Evolutionary conservation across 2,888 invertebrate species (phyloP).

Genomic region (Dolichomitus sp.): DNA sequence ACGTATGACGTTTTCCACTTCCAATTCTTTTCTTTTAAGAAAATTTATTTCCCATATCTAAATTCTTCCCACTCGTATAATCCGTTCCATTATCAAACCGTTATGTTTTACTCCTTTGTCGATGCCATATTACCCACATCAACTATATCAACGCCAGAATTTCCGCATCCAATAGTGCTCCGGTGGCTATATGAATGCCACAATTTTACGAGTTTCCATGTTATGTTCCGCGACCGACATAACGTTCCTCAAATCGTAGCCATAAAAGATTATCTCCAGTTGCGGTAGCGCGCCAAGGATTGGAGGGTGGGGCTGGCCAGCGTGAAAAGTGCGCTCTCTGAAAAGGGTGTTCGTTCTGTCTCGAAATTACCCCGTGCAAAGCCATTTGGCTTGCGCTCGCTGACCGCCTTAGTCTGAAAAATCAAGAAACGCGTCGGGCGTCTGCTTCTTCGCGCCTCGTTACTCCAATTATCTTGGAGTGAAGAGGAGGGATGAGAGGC

Average conservation of each 20-base stretch:
- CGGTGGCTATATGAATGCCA: not conserved
- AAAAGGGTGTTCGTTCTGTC: slow-evolving; percentile 43
- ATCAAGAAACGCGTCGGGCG: slow-evolving; percentile 49
- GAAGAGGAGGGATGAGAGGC: slow-evolving; percentile 19
- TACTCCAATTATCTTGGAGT: slow-evolving; percentile 62
- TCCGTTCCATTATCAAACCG: not conserved
- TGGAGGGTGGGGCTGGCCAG: slow-evolving; percentile 35
- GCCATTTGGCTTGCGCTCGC: slow-evolving; percentile 50
- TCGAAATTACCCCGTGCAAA: slow-evolving; percentile 49
- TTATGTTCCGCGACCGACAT: slow-evolving; percentile 15
- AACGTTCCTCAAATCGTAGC: slow-evolving; percentile 23
- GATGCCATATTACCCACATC: not conserved
- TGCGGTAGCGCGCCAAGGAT: slow-evolving; percentile 8
- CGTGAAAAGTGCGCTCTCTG: slow-evolving; percentile 24
- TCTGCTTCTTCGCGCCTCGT: slow-evolving; percentile 62
- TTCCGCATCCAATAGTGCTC: slow-evolving; percentile 3
- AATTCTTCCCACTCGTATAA: not conserved
- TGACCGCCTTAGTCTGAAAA: slow-evolving; percentile 35
- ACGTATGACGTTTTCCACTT: not conserved
- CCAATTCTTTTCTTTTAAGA: not conserved
- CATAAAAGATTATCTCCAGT: slow-evolving; percentile 26
- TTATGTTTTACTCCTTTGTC: not conserved
- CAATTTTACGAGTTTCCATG: slow-evolving; percentile 8
- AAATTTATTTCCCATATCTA: not conserved
- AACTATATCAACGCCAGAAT: not conserved